Percentiles rank a stretch among this genome's conserved stretches.
These are phyloP conservation scores for Chydorus sphaericus DNA, from an alignment of 2,888 invertebrate species.

Conservation along the genomic window DNA sequence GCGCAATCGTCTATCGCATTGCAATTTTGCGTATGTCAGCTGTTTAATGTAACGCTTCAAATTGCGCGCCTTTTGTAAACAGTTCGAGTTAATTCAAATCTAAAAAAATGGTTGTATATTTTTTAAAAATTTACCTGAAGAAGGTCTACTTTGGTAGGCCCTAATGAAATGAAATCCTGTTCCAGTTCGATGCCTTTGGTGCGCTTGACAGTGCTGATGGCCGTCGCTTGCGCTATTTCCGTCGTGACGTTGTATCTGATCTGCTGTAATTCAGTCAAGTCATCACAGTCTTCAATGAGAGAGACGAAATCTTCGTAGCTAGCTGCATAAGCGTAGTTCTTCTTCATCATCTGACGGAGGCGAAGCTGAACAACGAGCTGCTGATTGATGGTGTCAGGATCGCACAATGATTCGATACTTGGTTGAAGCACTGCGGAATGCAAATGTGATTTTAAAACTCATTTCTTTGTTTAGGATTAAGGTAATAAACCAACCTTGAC, in stretches of 20 bases:
- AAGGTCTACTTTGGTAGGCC: conserved; percentile 55
- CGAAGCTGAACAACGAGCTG: conserved; percentile 70
- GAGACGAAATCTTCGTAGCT: conserved; percentile 79
- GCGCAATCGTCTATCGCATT: conserved; percentile 60
- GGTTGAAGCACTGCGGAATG: conserved; percentile 54
- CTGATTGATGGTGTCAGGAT: conserved; percentile 82
- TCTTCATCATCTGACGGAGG: conserved; percentile 55
- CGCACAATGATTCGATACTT: conserved; percentile 65
- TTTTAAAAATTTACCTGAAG: conserved; percentile 23
- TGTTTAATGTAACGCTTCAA: conserved; percentile 71
- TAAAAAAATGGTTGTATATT: conserved; percentile 2
- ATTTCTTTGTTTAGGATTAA: not conserved
- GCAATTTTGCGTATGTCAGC: conserved; percentile 60
- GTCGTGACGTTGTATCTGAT: conserved; percentile 75
- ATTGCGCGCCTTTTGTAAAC: conserved; percentile 51
- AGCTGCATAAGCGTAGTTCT: conserved; percentile 73
- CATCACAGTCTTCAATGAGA: conserved; percentile 63
- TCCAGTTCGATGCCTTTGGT: conserved; percentile 64
- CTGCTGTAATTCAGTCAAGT: conserved; percentile 65
- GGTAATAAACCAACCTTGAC: conserved; percentile 44
- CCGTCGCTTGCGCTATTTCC: conserved; percentile 87
- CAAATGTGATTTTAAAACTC: no score
- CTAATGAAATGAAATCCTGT: conserved; percentile 38
- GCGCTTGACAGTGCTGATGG: conserved; percentile 73
- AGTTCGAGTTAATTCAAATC: not conserved